Conservation (phyloP, 2,113 vertebrate species). For the Clarias batrachus region DNA sequence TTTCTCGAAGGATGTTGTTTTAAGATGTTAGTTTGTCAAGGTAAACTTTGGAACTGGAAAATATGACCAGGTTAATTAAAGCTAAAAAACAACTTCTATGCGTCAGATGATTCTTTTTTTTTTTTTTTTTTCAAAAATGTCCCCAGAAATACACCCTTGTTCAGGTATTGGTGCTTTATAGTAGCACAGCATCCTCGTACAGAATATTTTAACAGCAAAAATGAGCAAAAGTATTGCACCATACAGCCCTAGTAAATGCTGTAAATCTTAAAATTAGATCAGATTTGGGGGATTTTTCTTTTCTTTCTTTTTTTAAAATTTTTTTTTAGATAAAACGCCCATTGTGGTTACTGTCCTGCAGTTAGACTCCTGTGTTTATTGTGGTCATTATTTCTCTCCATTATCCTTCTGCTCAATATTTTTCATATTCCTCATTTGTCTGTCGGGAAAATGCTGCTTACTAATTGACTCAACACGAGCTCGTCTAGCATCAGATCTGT, state of each 20-base stretch:
- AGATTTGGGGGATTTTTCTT: neutral
- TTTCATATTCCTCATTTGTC: neutral
- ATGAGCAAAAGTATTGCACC: neutral
- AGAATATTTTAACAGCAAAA: neutral
- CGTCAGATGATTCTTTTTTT: neutral
- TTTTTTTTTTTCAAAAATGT: too few relatives aligned
- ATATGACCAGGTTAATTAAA: too few relatives aligned
- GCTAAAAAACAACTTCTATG: too few relatives aligned
- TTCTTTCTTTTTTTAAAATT: neutral
- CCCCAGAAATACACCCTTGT: neutral
- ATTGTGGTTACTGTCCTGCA: neutral
- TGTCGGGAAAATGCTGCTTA: neutral
- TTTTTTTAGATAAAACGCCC: neutral
- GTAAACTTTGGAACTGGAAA: neutral
- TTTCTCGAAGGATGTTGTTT: too few relatives aligned
- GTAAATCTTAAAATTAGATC: neutral
- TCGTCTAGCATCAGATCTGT: neutral
- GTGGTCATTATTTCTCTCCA: neutral
- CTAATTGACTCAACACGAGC: conserved; percentile 23
- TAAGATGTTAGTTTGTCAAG: neutral
- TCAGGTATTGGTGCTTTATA: neutral
- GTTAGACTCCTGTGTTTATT: neutral
- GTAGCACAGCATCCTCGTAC: neutral
- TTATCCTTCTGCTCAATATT: neutral
- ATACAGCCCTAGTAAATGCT: neutral